Percentiles rank a stretch among this genome's conserved stretches.
Evolutionary conservation across 2,888 invertebrate species (phyloP).

Genomic region (Archips crataeganus): DNA sequence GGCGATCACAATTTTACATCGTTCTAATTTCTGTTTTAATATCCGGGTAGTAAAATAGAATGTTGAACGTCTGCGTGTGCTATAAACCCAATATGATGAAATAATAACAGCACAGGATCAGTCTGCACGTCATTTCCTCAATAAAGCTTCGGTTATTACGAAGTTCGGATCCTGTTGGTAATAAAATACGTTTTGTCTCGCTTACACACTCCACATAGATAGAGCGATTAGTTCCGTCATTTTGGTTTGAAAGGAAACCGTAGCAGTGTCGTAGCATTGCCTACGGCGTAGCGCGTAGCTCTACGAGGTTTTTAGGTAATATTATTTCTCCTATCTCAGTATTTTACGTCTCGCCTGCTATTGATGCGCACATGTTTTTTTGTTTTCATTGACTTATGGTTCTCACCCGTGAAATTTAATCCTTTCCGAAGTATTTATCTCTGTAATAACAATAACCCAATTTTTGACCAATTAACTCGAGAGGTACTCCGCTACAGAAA

Average conservation of each 20-base stretch:
- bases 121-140: slow-evolving; percentile 44
- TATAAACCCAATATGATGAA: slow-evolving; percentile 43
- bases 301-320: slow-evolving; percentile 3
- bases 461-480: too few relatives aligned
- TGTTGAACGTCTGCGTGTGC: slow-evolving; percentile 18
- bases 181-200: slow-evolving; percentile 24
- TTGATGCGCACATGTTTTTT: too few relatives aligned
- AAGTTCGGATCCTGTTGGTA: slow-evolving; percentile 33
- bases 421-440: too few relatives aligned
- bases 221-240: slow-evolving; percentile 1
- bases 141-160: slow-evolving; percentile 43
- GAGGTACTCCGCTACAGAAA: too few relatives aligned
- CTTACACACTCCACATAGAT: slow-evolving; percentile 11
- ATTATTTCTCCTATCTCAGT: too few relatives aligned
- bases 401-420: too few relatives aligned
- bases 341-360: too few relatives aligned
- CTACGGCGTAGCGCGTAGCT: slow-evolving; percentile 21
- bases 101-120: slow-evolving; percentile 46
- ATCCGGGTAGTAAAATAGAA: slow-evolving; percentile 23
- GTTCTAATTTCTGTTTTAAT: slow-evolving; percentile 24
- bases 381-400: too few relatives aligned
- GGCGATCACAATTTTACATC: neutral
- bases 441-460: too few relatives aligned
- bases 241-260: neutral
- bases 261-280: slow-evolving; percentile 1